Evolutionary conservation across 53 echinoderm and acorn worm species (phyloP).

Genomic region (Paelopatides confundens): DNA sequence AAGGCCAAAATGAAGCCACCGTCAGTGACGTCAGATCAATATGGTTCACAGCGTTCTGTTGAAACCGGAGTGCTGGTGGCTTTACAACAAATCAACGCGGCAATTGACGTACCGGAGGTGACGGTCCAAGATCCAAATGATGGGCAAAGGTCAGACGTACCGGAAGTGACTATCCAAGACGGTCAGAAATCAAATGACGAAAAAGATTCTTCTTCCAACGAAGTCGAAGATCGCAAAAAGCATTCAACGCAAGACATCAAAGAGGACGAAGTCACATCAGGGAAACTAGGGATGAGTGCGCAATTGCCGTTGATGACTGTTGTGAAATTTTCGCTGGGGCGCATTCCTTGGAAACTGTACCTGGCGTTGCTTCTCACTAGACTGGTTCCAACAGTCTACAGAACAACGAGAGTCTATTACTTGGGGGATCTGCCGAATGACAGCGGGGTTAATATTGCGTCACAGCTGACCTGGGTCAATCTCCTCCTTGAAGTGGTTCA

Average conservation of each 20-base stretch:
- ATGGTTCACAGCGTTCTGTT: constrained; percentile 21
- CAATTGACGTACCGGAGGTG: background rate
- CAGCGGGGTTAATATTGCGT: constrained; percentile 28
- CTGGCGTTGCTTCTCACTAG: background rate
- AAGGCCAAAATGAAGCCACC: background rate
- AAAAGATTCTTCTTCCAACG: too few relatives aligned
- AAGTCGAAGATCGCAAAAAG: background rate
- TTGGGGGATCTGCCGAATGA: constrained; percentile 31
- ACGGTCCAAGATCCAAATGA: background rate
- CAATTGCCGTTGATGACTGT: background rate
- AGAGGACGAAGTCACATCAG: background rate
- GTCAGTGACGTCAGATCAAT: constrained; percentile 14
- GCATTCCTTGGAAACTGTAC: constrained; percentile 14
- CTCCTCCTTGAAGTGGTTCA: constrained; percentile 32
- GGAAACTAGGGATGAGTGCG: background rate
- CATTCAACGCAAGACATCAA: background rate
- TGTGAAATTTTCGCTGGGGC: background rate
- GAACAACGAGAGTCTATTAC: constrained; percentile 23
- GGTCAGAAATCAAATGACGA: background rate
- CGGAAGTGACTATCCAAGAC: background rate
- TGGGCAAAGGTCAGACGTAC: background rate
- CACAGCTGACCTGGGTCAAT: constrained; percentile 37
- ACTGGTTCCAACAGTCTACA: constrained; percentile 22
- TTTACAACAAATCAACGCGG: background rate
- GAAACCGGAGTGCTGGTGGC: background rate